Percentiles rank a stretch among this genome's conserved stretches.
These are phyloP conservation scores for Drosophila lacicola DNA, from an alignment of 2,888 invertebrate genomes.

Conservation along the genomic window DNA sequence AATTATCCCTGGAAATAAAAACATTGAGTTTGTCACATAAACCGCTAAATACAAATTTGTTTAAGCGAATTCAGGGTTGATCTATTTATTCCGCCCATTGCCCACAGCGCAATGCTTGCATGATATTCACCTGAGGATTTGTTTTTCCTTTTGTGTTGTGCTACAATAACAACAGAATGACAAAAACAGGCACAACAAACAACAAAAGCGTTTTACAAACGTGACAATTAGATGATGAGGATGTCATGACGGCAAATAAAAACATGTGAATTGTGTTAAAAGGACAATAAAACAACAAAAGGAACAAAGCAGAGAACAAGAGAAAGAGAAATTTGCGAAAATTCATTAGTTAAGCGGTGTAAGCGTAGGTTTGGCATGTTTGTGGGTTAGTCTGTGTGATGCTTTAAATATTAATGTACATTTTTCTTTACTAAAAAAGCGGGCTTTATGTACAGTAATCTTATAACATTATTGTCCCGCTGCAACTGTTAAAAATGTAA, in stretches of 20 bases:
- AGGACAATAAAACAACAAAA: constrained; percentile 11
- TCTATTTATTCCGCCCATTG: constrained; percentile 4
- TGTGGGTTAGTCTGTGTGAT: constrained; percentile 6
- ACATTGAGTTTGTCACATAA: neutral
- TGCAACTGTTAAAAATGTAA: neutral
- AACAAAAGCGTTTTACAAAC: constrained; percentile 59
- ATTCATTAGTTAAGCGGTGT: constrained; percentile 33
- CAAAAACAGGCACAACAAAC: constrained; percentile 48
- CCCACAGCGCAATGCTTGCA: constrained; percentile 8
- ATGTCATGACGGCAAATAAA: constrained; percentile 35
- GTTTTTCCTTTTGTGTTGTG: constrained; percentile 87
- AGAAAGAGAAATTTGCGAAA: constrained; percentile 35
- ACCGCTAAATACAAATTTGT: neutral
- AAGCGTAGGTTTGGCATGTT: constrained; percentile 9
- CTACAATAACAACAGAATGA: constrained; percentile 79
- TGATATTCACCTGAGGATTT: constrained; percentile 85
- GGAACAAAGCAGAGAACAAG: constrained; percentile 25
- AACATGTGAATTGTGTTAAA: constrained; percentile 34
- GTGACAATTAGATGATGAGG: constrained; percentile 54
- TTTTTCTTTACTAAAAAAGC: neutral
- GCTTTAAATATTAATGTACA: neutral
- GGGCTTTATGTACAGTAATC: no score
- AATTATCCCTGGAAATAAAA: neutral
- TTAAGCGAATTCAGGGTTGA: constrained; percentile 1
- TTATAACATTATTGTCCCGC: neutral